Base-by-base conservation (phyloP, 1,140 invertebrate species). In the Drosophila azteca region DNA sequence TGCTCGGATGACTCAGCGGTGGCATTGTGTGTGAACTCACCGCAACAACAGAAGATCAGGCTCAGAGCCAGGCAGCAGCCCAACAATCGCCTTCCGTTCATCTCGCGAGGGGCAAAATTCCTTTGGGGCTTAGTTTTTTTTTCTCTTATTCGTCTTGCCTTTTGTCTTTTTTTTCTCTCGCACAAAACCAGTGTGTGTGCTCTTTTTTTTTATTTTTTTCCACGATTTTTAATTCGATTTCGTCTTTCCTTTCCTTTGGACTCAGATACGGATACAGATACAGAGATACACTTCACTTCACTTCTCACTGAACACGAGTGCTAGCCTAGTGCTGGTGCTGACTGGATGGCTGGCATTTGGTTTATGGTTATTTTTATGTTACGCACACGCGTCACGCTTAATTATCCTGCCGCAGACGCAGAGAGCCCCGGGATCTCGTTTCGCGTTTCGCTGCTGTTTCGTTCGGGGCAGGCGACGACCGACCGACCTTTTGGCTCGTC, bases 331-430 rank as follows among this genome's bases (percentile, higher is more conserved):
- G 24, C 24, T 24, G 4, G 24, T n/a, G n/a, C 50, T 11, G 26
- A 39, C 6, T 29, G 24, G 20, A 45, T 50, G 61, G 48, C 61
- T 41, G 62, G 67, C 78, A 77, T 69, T 73, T 66, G 73, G 52
- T 81, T 83, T 79, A 87, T 85, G 82, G 60, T 81, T 80, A 85
- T 85, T 85, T 84, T 85, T 77, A 85, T 85, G 81, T 77, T 85
- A 85, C 81, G 81, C 81, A 85, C 81, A 85, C 81, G 81, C 81
- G 81, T 85, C 81, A 85, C 81, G 82, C 81, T 85, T 87, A 87
- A 85, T 85, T 85, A 81, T 81, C 82, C 82, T 85, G 64, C 67
- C 67, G 77, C 66, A 79, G 22, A 71, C 55, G 49, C 45, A 59
- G 17, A 11, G 26, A 57, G 48, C 50, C 41, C 58, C 44, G 51